These are phyloP conservation scores for Patella ulyssiponensis DNA, from an alignment of 2,888 invertebrate genomes.

Conservation along the genomic window DNA sequence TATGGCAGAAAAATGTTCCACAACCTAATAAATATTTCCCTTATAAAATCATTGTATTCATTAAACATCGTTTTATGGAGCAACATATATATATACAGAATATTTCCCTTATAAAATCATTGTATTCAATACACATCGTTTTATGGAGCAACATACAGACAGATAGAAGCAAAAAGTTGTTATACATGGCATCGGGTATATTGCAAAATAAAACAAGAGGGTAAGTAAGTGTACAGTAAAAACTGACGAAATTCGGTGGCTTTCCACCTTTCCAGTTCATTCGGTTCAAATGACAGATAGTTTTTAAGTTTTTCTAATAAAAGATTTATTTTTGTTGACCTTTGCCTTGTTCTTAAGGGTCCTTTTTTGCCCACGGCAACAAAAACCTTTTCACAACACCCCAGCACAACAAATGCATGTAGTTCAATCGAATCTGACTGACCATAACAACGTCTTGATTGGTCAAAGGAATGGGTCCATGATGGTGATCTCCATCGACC, in stretches of 20 bases:
- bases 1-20: constrained; percentile 2
- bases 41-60: too few species aligned
- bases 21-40: too few species aligned
- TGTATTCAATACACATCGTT: neutral
- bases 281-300: neutral
- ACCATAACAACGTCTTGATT: neutral
- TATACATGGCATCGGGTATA: neutral
- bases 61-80: too few species aligned
- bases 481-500: constrained; percentile 15
- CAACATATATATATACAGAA: too few species aligned
- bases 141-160: neutral
- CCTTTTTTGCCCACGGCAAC: constrained; percentile 12
- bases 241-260: constrained; percentile 17
- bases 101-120: constrained; percentile 4
- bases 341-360: neutral
- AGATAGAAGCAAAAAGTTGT: constrained; percentile 12
- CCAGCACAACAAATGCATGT: neutral
- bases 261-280: constrained; percentile 14
- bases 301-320: neutral
- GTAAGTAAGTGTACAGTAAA: constrained; percentile 7
- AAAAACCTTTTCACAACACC: neutral
- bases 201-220: constrained; percentile 2
- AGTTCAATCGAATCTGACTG: constrained; percentile 17
- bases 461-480: neutral
- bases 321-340: too few species aligned